Base-by-base conservation (phyloP, 2,797 vertebrate genomes). In the Muraenolepis orangiensis region DNA sequence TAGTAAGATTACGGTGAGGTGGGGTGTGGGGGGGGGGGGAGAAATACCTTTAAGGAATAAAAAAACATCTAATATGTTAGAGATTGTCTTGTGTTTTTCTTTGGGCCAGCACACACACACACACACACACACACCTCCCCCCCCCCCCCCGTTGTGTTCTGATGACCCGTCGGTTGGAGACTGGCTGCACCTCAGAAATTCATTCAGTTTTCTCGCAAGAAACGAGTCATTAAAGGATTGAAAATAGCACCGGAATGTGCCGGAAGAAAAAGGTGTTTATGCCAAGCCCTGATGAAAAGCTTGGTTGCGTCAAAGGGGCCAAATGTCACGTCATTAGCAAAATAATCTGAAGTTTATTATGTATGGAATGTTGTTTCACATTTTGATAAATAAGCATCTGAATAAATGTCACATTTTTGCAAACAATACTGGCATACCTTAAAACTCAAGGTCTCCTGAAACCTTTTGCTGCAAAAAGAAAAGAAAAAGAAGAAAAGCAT, bases 401-500 rank as follows among this genome's bases (percentile, higher is more conserved):
- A n/a, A n/a, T 78, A 23, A 38, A 80, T 57, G 6, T n/a, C 18
- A 23, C 20, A 23, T 16, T 28, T 66, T 29, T 13, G 5, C 28
- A 30, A 23, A 29, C 28, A 67, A 13, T 46, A 30, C 20, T 82
- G 79, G 7, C 87, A 42, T 91, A 95, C 94, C 93, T 95, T 95
- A 75, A 86, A 86, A 69, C 87, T 91, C 81, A 95, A 83, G 26
- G 87, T 86, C 70, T 94, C 90, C 28, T 81, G 86, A 84, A 95
- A 94, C 74, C 4, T 86, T 79, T 90, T 81, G 86, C 94, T 94
- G 91, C 70, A 73, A 86, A 80, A 80, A 77, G 18, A 72, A 64
- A 14, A 23, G 42, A 80, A 61, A 74, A 74, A 78, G 70, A 78
- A 28, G 42, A 80, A 61, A 74, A 74, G 77, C 70, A 78, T 23